Conservation (phyloP, 2,888 invertebrate species). For the Spodoptera littoralis region DNA sequence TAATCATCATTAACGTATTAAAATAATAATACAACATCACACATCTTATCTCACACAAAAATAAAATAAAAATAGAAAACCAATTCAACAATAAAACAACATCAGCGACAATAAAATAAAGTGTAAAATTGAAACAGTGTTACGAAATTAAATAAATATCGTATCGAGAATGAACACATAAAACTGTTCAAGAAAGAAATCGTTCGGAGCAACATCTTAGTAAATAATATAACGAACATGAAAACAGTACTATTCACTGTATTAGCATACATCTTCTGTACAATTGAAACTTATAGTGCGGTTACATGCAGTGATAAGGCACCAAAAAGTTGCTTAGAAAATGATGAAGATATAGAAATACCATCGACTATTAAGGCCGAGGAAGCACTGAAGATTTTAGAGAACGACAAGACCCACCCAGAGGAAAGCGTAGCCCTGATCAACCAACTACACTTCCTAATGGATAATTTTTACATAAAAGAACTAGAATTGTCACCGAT, state of each 20-base stretch:
- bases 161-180: constrained; percentile 1
- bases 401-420: neutral
- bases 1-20: no score
- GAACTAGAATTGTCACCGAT: no score
- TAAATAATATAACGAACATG: constrained; percentile 13
- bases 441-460: neutral
- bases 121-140: constrained; percentile 2
- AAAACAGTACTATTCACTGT: constrained; percentile 1
- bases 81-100: neutral
- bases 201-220: neutral
- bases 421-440: neutral
- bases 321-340: neutral
- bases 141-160: constrained; percentile 13
- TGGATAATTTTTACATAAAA: no score
- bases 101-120: constrained; percentile 14
- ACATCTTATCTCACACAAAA: no score
- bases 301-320: neutral
- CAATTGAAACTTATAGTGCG: neutral
- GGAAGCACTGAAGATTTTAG: constrained; percentile 3
- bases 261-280: neutral
- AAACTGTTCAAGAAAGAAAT: constrained; percentile 7
- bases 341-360: neutral
- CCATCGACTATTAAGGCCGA: neutral
- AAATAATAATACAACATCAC: no score
- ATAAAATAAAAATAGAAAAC: no score